A percentile compares a stretch with the other conserved stretches of the same genome.
Evolutionary conservation across 2,888 invertebrate genomes (phyloP).

Genomic region (Athalia circularis): DNA sequence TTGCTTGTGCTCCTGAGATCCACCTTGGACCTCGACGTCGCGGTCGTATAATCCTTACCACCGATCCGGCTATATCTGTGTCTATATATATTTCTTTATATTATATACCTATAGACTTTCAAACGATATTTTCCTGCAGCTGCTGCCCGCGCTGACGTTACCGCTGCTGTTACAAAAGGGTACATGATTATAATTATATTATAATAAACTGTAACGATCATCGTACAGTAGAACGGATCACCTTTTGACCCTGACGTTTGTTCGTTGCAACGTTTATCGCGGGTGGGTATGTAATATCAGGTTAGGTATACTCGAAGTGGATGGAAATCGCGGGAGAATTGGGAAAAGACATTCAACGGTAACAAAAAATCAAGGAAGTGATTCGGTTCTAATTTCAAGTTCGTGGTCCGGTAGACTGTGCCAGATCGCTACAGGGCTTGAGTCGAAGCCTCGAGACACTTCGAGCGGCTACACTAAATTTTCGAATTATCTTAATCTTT

Average conservation of each 20-base stretch:
- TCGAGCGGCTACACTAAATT: slow-evolving; percentile 67
- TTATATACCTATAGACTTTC: slow-evolving; percentile 28
- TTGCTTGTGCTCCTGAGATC: not conserved
- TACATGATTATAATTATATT: slow-evolving; percentile 71
- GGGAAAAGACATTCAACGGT: too few relatives aligned
- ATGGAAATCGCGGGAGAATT: too few relatives aligned
- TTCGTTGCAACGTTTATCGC: not conserved
- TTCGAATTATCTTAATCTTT: slow-evolving; percentile 74
- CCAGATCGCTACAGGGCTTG: slow-evolving; percentile 39
- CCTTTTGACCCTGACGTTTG: slow-evolving; percentile 20
- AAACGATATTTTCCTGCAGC: slow-evolving; percentile 57
- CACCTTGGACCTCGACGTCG: too few relatives aligned
- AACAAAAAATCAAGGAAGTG: too few relatives aligned
- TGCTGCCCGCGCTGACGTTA: too few relatives aligned
- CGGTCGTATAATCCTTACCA: slow-evolving; percentile 21
- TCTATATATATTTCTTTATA: not conserved
- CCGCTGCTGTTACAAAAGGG: slow-evolving; percentile 59
- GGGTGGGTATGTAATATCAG: too few relatives aligned
- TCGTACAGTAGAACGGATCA: not conserved
- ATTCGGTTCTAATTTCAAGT: too few relatives aligned
- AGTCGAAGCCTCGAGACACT: slow-evolving; percentile 63
- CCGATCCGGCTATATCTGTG: slow-evolving; percentile 21
- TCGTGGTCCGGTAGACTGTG: not conserved
- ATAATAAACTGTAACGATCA: slow-evolving; percentile 73
- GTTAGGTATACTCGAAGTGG: too few relatives aligned